Evolutionary conservation across 2,113 vertebrate genomes (phyloP), one percentile per base, ranked within the genome.

Genomic region (Amblyopsis rosae): DNA sequence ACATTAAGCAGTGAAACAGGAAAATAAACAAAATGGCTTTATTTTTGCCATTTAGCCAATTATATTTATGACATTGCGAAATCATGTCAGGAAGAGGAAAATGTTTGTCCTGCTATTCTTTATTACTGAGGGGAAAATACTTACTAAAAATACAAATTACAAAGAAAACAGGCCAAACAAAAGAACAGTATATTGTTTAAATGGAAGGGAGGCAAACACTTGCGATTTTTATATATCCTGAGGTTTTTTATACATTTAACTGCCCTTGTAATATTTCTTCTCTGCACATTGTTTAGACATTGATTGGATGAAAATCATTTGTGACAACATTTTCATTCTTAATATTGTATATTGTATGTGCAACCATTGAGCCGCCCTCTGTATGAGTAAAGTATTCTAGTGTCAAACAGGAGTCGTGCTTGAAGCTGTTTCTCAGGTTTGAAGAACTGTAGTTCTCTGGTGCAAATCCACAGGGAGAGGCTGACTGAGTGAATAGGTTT

Each of bases 31-130:
- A 82, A 80, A 70, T 48, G 69, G 70, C 60, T 33, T 65, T 58
- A 54, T 54, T 70, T 75, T 76, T 53, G 55, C 70, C 69, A 61
- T 81, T 84, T 90, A 86, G 85, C 85, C 85, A 84, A 48, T 73
- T 71, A 46, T 70, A 86, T 93, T 89, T 92, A 91, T 76, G 62
- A 70, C 69, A 74, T 76, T 46, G 17, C 74, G 70, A 78, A 77
- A 73, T 64, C 73, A 69, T 74, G 67, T 82, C 79, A 71, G 67
- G 79, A 66, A 83, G 78, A 82, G 72, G 80, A 59, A 60, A 64
- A 33, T 77, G 77, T 81, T 68, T 83, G 62, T 76, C 69, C 63
- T 78, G 57, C 69, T 70, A 56, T 74, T 85, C 68, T 90, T 91
- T 90, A 89, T 81, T 75, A 70, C 82, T 58, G 60, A 35, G 5